Base-by-base conservation (phyloP, 2,797 vertebrate genomes). In the Sparidentex hasta region DNA sequence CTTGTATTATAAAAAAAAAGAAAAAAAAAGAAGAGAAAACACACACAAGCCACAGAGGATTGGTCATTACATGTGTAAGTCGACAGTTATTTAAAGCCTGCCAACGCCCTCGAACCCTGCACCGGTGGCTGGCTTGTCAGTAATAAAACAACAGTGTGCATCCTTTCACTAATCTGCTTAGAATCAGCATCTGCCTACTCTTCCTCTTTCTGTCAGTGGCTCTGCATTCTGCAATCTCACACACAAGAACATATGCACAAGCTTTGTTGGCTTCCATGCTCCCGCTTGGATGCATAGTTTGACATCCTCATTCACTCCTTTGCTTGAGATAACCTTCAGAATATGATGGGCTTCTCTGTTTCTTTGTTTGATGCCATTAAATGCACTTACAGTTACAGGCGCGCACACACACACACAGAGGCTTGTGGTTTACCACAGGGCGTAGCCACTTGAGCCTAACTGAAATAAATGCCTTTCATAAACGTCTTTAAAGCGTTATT, bases 391-490 rank as follows among this genome's bases (percentile, higher is more conserved):
- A 64, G 71, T 75, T 27, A 61, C 52, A 46, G 41, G 7, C 41
- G 61, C 50, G 80, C 62, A 71, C 44, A 78, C 46, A 55, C 73
- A 66, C 41, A 23, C 21, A 18, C 43, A 67, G 16, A 58, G 43
- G 12, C 81, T 72, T 81, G 88, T 93, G 93, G 95, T 94, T 89
- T 68, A 92, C 95, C 94, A 91, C 93, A 95, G 93, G 95, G 95
- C 29, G 95, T 94, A 88, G 87, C 33, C 92, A 25, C 78, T 76
- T 79, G 57, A 81, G 46, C 78, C 82, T 57, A 88, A 90, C 86
- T 89, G 87, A 94, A 93, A 87, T 87, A 82, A 82, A 85, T 78
- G 51, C 57, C 65, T 78, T 71, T 84, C 70, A 81, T 81, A 83
- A 85, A 81, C 9, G 20, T 77, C 83, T 87, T 88, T 59, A 78